phyloP scores from a whole-genome alignment of 1,140 invertebrate species.

The Pantala flavescens region DNA sequence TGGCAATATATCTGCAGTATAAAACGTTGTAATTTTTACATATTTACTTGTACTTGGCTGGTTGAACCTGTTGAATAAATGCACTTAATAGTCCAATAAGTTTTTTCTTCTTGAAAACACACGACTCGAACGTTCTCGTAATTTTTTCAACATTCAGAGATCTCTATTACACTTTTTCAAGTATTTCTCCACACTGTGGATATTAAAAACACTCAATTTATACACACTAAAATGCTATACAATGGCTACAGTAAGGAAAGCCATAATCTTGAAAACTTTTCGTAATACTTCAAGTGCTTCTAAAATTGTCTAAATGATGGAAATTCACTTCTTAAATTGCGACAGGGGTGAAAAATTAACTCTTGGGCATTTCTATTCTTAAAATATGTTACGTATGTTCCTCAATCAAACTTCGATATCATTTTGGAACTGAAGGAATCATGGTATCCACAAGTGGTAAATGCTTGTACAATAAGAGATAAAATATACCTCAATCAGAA shows the following conservation, averaged over 20 bases:
- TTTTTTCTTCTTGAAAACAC: neutral
- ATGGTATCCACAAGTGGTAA: neutral
- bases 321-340: neutral
- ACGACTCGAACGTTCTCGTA: neutral
- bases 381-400: no score
- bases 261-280: neutral
- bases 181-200: neutral
- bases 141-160: neutral
- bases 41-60: neutral
- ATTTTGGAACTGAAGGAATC: neutral
- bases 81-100: neutral
- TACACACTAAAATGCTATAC: constrained; percentile 10
- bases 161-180: neutral
- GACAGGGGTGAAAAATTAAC: no score
- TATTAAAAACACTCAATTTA: neutral
- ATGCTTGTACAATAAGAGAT: neutral
- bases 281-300: neutral
- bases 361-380: no score
- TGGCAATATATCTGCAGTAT: neutral
- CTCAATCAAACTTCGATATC: no score
- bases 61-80: neutral
- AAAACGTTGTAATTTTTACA: neutral
- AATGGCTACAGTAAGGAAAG: neutral
- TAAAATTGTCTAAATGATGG: neutral
- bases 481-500: neutral